Evolutionary conservation across 1,140 invertebrate species (phyloP).

Genomic region (Tetramorium simillimum): DNA sequence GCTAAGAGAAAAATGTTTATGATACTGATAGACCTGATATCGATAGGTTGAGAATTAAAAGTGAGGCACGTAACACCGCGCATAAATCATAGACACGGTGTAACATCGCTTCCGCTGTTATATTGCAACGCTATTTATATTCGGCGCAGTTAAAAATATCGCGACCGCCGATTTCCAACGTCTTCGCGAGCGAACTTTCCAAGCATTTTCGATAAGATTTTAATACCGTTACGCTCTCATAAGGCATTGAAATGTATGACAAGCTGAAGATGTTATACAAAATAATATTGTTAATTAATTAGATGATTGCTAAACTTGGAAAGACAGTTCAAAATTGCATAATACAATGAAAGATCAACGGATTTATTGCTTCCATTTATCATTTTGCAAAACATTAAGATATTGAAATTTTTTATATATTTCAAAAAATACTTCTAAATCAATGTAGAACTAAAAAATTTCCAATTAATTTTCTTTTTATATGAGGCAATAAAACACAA

Average conservation of each 20-base stretch:
- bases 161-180: conserved; percentile 4
- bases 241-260: neutral
- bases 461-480: neutral
- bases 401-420: neutral
- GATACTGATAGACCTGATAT: too few relatives aligned
- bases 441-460: neutral
- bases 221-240: neutral
- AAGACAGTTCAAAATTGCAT: neutral
- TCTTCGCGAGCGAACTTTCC: neutral
- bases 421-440: neutral
- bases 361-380: neutral
- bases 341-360: neutral
- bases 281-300: conserved; percentile 1
- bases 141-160: conserved; percentile 30
- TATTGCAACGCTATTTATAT: conserved; percentile 64
- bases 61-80: too few relatives aligned
- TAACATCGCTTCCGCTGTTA: conserved; percentile 65
- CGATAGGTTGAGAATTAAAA: too few relatives aligned
- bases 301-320: neutral
- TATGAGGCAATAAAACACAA: neutral
- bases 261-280: neutral
- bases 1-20: too few relatives aligned
- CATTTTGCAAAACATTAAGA: neutral
- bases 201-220: neutral
- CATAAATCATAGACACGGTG: conserved; percentile 67